Evolutionary conservation across 1,140 invertebrate species (phyloP), one percentile per base, ranked within the genome.

Genomic region (Pseudoatta argentina): DNA sequence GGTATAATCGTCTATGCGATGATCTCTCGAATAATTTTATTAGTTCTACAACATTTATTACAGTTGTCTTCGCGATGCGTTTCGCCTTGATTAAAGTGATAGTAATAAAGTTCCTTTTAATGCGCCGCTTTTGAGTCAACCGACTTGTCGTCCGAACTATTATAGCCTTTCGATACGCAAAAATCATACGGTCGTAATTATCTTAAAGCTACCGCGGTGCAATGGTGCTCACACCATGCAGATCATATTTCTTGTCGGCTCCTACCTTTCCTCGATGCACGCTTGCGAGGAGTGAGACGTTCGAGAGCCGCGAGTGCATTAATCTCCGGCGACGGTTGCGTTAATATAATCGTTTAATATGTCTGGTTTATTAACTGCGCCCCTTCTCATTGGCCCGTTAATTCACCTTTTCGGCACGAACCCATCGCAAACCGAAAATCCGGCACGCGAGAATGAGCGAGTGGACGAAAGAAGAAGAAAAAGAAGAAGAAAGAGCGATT

Each of bases 321-420:
- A 94, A 94, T 94, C 93, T 93, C 88, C 83, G 78, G 78, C 88
- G 91, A 93, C 90, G 92, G 91, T 87, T 88, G 86, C 82, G 90
- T 91, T 92, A 93, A 94, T 92, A 91, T 91, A 92, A 94, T 94
- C 92, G 92, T 94, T 94, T 93, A 94, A 93, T 94, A 94, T 93
- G 91, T 94, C 92, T 91, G 90, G 86, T 94, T 92, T 93, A 93
- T 93, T 93, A 93, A 93, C 91, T 89, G 88, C 88, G 85, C 77
- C 82, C 67, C 85, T 89, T 91, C 87, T 87, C 88, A 88, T 91
- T 76, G 78, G 87, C 14, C 30, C 88, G 91, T 91, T 87, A 91
- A 91, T 91, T 91, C 86, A 90, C 87, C 88, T 83, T 51, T 89
- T 73, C 75, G 59, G 72, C 66, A 57, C 34, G 59, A 63, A 67